Conservation (phyloP, 2,888 invertebrate genomes). For the Trisateles emortualis region DNA sequence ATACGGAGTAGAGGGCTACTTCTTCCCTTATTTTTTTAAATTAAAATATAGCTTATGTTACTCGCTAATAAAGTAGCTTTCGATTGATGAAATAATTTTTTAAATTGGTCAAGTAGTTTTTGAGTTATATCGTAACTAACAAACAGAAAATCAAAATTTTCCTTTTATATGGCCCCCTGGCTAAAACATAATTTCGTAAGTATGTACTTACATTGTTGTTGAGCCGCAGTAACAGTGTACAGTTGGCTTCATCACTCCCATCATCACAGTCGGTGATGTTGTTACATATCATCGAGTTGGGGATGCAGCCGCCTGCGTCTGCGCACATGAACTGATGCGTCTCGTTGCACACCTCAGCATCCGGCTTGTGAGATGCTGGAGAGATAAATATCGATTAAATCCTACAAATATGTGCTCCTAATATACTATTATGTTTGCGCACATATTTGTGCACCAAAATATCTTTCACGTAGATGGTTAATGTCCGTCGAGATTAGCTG, state of each 20-base stretch:
- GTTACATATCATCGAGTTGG: conserved; percentile 91
- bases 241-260: conserved; percentile 88
- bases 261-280: conserved; percentile 89
- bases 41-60: too few species aligned
- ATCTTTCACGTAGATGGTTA: too few species aligned
- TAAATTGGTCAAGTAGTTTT: too few species aligned
- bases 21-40: neutral
- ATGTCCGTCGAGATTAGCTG: too few species aligned
- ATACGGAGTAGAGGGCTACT: too few species aligned
- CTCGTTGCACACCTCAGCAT: conserved; percentile 60
- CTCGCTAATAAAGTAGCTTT: too few species aligned
- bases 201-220: conserved; percentile 54
- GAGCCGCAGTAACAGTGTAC: conserved; percentile 43
- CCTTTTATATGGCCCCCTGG: too few species aligned
- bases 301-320: conserved; percentile 89
- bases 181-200: too few species aligned
- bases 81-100: too few species aligned
- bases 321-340: conserved; percentile 87
- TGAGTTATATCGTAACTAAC: too few species aligned
- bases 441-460: too few species aligned
- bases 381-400: neutral
- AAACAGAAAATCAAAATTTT: too few species aligned
- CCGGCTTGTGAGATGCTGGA: conserved; percentile 57
- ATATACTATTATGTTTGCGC: neutral
- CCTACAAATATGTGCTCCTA: neutral